Conservation (phyloP, 2,797 vertebrate genomes). For the Pipistrellus pygmaeus region DNA sequence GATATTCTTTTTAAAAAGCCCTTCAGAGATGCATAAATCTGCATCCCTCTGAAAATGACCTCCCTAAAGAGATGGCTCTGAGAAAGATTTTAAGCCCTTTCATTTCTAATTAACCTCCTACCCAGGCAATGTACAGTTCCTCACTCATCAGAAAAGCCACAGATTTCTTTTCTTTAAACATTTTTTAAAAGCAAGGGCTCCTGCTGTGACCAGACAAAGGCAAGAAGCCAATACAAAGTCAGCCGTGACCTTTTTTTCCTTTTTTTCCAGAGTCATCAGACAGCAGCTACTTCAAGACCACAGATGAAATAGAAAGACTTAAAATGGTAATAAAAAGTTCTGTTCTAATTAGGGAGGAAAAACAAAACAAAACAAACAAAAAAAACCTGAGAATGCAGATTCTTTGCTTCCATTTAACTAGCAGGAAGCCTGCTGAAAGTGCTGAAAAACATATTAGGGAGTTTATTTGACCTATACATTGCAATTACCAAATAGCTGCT, state of each 20-base stretch:
- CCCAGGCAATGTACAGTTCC: not conserved
- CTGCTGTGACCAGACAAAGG: constrained; percentile 50
- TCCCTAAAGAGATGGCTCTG: constrained; percentile 40
- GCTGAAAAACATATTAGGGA: not conserved
- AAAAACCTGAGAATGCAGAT: not conserved
- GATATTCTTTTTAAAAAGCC: not conserved
- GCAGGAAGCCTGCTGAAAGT: not conserved
- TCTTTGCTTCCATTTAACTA: constrained; percentile 47
- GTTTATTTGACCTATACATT: constrained; percentile 44
- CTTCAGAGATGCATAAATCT: constrained; percentile 6
- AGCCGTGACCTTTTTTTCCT: not conserved
- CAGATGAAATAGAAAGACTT: constrained; percentile 25
- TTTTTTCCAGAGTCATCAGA: not conserved
- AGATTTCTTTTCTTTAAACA: constrained; percentile 63
- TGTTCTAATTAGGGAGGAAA: constrained; percentile 46
- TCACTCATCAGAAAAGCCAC: constrained; percentile 48
- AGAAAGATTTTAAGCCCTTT: constrained; percentile 29
- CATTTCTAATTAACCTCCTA: constrained; percentile 57
- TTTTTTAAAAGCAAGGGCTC: not conserved
- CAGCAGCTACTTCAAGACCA: not conserved
- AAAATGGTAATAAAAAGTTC: constrained; percentile 42
- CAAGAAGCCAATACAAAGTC: constrained; percentile 31
- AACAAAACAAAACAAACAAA: not conserved
- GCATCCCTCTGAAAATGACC: not conserved
- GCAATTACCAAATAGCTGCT: constrained; percentile 31